A percentile compares a stretch with the other conserved stretches of the same genome.
These are phyloP conservation scores for Hydropotes inermis DNA, from an alignment of 2,113 vertebrate genomes.

Conservation along the genomic window DNA sequence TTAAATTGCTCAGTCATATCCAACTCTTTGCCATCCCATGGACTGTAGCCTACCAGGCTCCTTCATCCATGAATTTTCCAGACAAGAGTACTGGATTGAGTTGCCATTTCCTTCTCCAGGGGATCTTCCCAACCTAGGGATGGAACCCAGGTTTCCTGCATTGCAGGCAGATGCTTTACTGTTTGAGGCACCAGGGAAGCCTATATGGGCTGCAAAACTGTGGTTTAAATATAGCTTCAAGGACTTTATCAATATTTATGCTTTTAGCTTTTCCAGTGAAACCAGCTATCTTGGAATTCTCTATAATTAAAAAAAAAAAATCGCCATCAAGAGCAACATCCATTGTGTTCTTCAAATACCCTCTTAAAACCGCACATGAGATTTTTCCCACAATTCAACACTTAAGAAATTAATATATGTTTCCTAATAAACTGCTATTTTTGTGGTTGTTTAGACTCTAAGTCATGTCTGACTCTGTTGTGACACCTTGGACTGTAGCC, in stretches of 20 bases:
- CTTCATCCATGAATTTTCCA: no score
- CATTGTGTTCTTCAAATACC: not conserved
- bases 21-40: no score
- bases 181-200: no score
- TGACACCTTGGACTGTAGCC: not conserved
- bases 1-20: no score
- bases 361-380: not conserved
- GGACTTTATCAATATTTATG: not conserved
- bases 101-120: no score
- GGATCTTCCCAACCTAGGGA: no score
- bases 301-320: not conserved
- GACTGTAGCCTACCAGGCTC: no score
- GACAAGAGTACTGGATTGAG: no score
- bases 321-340: not conserved
- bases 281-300: not conserved
- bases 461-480: not conserved
- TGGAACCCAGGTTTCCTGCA: no score
- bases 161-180: no score
- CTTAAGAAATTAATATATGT: not conserved
- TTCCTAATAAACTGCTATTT: not conserved
- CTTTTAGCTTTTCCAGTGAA: conserved; percentile 20
- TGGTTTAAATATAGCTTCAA: conserved; percentile 16
- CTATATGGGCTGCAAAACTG: not conserved
- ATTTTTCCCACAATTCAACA: not conserved
- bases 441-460: not conserved